Conservation (phyloP, 2,797 vertebrate species). For the Bovichtus variegatus region DNA sequence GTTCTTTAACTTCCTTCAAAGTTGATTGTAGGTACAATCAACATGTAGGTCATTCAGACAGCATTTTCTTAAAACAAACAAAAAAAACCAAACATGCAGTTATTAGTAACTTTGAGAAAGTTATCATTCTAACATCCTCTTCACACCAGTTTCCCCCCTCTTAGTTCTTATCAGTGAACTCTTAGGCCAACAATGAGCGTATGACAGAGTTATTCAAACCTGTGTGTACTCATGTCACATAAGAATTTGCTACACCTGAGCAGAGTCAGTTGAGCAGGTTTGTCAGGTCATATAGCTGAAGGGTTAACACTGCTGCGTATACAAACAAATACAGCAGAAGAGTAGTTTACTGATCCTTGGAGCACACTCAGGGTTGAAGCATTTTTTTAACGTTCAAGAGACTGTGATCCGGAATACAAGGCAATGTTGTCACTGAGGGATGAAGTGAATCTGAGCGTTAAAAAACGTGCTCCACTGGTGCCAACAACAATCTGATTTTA, state of each 20-base stretch:
- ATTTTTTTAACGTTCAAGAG: background rate
- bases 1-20: no score
- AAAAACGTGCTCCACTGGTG: background rate
- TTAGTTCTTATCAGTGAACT: background rate
- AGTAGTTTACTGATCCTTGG: background rate
- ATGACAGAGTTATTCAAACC: background rate
- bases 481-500: background rate
- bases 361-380: background rate
- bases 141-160: background rate
- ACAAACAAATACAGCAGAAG: background rate
- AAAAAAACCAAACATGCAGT: no score
- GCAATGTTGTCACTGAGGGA: background rate
- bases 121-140: background rate
- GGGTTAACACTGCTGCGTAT: background rate
- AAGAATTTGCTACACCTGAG: background rate
- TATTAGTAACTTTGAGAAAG: background rate
- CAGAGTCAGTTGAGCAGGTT: constrained; percentile 32
- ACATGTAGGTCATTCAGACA: no score
- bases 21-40: no score
- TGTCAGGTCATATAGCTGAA: constrained; percentile 5
- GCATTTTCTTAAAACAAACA: no score
- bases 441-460: background rate
- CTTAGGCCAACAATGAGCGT: background rate
- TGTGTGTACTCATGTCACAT: background rate
- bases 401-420: background rate